Percentiles rank a stretch among this genome's conserved stretches.
phyloP scores from a whole-genome alignment of 2,113 vertebrate genomes.

The Tyto alba region DNA sequence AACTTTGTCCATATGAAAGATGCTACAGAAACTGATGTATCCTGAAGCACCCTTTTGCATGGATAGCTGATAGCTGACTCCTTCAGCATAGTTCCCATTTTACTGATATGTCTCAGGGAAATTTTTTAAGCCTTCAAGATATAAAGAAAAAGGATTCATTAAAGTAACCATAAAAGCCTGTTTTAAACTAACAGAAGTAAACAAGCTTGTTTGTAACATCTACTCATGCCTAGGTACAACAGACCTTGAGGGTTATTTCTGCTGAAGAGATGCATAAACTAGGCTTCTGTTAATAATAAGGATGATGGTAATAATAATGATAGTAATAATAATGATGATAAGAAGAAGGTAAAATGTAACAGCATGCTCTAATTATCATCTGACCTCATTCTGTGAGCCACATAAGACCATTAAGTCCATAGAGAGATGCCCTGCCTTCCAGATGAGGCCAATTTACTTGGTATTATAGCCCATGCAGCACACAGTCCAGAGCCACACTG shows the following conservation, averaged over 20 bases:
- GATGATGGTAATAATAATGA: neutral
- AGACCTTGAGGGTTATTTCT: neutral
- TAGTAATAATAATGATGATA: neutral
- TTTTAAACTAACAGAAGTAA: neutral
- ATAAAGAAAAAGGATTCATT: neutral
- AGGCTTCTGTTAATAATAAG: neutral
- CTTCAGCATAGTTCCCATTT: neutral
- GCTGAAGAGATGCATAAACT: neutral
- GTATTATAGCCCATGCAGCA: neutral
- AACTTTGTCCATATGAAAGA: constrained; percentile 9
- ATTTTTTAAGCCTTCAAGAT: constrained; percentile 4
- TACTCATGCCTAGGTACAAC: neutral
- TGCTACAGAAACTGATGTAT: neutral
- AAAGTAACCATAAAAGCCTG: neutral
- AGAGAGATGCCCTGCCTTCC: neutral
- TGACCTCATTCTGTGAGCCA: neutral
- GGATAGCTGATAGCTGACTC: neutral
- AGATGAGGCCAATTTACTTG: neutral
- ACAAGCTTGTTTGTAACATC: neutral
- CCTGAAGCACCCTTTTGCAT: neutral
- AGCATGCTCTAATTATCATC: neutral
- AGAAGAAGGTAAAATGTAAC: neutral
- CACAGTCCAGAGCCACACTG: neutral
- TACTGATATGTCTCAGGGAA: neutral
- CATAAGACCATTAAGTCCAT: neutral